Conservation (phyloP, 2,797 vertebrate species). For the Loris lydekkerianus region DNA sequence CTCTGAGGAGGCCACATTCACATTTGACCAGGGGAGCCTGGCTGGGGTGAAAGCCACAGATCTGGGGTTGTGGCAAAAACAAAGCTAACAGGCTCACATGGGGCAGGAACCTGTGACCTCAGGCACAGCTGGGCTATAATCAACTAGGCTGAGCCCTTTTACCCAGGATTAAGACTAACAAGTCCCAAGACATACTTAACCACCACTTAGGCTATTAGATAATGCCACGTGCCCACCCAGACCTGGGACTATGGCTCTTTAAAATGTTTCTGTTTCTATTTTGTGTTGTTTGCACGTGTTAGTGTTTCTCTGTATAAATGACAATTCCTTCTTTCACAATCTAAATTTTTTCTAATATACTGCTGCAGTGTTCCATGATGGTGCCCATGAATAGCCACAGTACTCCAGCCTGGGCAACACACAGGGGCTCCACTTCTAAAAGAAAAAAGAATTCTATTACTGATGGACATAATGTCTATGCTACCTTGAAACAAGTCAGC, state of each 20-base stretch:
- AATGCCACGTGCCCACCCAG: neutral
- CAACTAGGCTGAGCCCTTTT: neutral
- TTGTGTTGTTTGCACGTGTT: neutral
- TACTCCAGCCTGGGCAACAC: too few relatives aligned
- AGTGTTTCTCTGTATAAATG: neutral
- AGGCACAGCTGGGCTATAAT: neutral
- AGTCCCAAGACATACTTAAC: constrained; percentile 20
- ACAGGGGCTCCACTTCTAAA: neutral
- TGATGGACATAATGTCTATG: constrained; percentile 66
- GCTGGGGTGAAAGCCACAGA: neutral
- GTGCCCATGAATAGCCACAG: neutral
- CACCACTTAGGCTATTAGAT: constrained; percentile 3
- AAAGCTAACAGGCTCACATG: neutral
- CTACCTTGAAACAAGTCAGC: constrained; percentile 54
- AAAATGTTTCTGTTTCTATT: neutral
- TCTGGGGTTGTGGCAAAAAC: neutral
- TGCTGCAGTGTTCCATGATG: neutral
- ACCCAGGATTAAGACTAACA: constrained; percentile 41
- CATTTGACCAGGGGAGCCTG: neutral
- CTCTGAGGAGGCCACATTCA: neutral
- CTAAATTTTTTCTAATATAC: neutral
- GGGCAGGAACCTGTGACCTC: constrained; percentile 27
- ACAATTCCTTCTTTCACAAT: neutral
- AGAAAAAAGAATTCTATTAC: neutral
- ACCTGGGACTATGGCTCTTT: neutral